Conservation (phyloP, 2,888 invertebrate species). For the Drosophila seclusa region DNA sequence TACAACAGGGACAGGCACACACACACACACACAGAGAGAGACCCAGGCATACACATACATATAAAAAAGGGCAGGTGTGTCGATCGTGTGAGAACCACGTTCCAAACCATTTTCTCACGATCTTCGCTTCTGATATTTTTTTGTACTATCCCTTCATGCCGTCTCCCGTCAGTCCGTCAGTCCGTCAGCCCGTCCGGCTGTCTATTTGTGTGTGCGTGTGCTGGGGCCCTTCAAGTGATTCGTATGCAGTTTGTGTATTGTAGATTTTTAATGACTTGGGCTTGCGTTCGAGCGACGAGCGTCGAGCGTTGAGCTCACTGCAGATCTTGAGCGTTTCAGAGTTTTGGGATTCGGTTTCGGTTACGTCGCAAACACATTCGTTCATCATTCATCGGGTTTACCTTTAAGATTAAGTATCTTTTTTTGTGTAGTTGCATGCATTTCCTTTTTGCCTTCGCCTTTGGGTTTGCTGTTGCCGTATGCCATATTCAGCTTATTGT, state of each 20-base stretch:
- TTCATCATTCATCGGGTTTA: conserved; percentile 77
- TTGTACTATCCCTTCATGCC: conserved; percentile 40
- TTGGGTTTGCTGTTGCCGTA: conserved; percentile 29
- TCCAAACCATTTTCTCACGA: conserved; percentile 86
- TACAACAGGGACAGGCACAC: conserved; percentile 57
- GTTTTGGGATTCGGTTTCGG: conserved; percentile 65
- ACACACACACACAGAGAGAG: conserved; percentile 14
- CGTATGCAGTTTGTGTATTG: conserved; percentile 80
- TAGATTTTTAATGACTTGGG: conserved; percentile 79
- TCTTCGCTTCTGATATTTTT: conserved; percentile 84
- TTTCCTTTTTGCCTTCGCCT: conserved; percentile 56
- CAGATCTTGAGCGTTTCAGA: conserved; percentile 45
- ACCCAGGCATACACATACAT: conserved; percentile 44
- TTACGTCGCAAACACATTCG: conserved; percentile 71
- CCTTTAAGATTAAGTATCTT: conserved; percentile 80
- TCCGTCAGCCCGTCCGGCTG: conserved; percentile 19
- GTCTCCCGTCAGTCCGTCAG: conserved; percentile 15
- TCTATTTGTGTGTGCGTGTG: conserved; percentile 48
- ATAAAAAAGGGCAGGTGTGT: conserved; percentile 85
- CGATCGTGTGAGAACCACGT: conserved; percentile 86
- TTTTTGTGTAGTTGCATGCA: conserved; percentile 58
- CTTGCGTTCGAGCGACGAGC: conserved; percentile 66
- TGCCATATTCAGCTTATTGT: conserved; percentile 61
- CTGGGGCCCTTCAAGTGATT: conserved; percentile 71
- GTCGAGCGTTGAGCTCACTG: conserved; percentile 32